phyloP scores from a whole-genome alignment of 2,888 invertebrate genomes.

The Lysandra bellargus region DNA sequence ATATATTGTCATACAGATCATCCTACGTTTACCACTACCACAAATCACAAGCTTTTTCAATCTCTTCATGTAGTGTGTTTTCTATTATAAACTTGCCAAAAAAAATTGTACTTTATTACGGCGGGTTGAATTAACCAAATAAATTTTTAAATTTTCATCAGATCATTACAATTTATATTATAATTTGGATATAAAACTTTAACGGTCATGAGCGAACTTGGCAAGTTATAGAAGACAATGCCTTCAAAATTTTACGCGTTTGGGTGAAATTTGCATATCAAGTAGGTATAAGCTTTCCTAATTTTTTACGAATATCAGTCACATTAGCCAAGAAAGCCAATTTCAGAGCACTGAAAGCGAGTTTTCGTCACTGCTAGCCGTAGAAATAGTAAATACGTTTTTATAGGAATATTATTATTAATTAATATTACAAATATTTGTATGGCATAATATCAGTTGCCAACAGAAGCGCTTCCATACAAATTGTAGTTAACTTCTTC shows the following conservation, averaged over 20 bases:
- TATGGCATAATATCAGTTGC: no score
- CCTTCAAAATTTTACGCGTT: background rate
- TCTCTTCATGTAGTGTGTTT: background rate
- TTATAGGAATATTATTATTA: no score
- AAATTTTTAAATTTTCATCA: background rate
- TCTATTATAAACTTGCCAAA: background rate
- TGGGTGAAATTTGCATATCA: background rate
- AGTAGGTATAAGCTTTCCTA: background rate
- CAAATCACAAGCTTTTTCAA: slow-evolving; percentile 8
- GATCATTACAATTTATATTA: no score
- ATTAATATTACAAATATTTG: no score
- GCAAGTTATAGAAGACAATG: background rate
- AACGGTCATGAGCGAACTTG: background rate
- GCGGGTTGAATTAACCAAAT: background rate
- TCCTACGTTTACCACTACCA: background rate
- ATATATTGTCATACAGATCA: background rate
- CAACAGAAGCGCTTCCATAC: no score
- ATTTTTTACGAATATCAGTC: background rate
- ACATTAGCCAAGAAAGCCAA: background rate
- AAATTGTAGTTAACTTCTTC: background rate
- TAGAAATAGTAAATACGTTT: background rate
- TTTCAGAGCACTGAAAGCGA: background rate
- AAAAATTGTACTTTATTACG: background rate
- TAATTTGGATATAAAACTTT: background rate
- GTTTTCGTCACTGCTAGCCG: background rate